Conservation (phyloP, 2,797 vertebrate species). For the Aselliscus stoliczkanus region DNA sequence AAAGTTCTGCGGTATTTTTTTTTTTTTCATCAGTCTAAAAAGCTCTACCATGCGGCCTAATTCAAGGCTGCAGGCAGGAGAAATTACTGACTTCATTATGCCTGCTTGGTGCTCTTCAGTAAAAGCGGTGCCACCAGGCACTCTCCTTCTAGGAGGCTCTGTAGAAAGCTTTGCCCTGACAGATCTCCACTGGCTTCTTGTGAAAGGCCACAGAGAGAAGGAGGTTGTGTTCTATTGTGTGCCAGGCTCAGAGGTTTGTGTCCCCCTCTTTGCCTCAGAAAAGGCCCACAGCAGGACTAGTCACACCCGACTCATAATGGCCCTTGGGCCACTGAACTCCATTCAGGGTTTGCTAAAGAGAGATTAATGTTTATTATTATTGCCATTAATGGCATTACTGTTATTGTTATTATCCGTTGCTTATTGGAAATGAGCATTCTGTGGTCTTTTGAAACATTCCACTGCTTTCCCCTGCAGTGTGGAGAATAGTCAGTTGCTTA, state of each 20-base stretch:
- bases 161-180: slow-evolving; percentile 56
- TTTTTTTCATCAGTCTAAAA: slow-evolving; percentile 65
- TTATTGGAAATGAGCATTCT: slow-evolving; percentile 63
- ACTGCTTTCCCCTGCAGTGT: neutral
- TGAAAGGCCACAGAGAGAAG: slow-evolving; percentile 56
- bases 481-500: neutral
- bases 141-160: slow-evolving; percentile 51
- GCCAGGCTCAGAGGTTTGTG: neutral
- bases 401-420: slow-evolving; percentile 51
- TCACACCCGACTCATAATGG: slow-evolving; percentile 38
- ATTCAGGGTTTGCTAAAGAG: slow-evolving; percentile 65
- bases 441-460: slow-evolving; percentile 55
- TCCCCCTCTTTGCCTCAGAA: slow-evolving; percentile 43
- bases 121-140: slow-evolving; percentile 46
- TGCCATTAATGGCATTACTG: slow-evolving; percentile 52
- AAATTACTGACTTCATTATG: slow-evolving; percentile 69
- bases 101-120: slow-evolving; percentile 48
- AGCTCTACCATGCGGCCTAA: slow-evolving; percentile 64
- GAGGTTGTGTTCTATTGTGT: slow-evolving; percentile 46
- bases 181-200: slow-evolving; percentile 44
- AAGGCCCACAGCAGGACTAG: slow-evolving; percentile 45
- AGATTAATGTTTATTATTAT: slow-evolving; percentile 64
- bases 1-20: slow-evolving; percentile 72
- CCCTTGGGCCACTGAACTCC: slow-evolving; percentile 46
- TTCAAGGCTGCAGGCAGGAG: slow-evolving; percentile 66